Conservation (phyloP, 2,797 vertebrate species). For the Gallinago stenura region DNA sequence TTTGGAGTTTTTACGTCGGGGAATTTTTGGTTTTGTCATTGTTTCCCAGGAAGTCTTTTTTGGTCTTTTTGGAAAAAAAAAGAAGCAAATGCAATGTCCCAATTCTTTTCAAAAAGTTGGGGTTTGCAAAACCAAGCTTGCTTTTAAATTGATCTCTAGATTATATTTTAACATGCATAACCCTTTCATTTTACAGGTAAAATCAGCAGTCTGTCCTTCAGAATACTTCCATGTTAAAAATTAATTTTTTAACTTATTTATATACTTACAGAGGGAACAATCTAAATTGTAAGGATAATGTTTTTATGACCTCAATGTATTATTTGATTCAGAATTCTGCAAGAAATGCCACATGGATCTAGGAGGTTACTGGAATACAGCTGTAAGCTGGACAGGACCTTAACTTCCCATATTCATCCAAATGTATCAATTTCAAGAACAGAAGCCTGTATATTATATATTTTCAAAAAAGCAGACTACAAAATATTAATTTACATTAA, state of each 20-base stretch:
- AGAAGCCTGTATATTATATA: background rate
- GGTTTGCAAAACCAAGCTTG: background rate
- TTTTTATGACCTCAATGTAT: background rate
- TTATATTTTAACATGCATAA: background rate
- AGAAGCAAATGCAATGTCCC: accelerated
- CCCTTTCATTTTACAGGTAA: background rate
- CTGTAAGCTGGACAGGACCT: background rate
- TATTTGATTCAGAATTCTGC: background rate
- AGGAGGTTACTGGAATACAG: background rate
- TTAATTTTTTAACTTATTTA: background rate
- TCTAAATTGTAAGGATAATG: background rate
- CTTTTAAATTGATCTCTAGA: background rate
- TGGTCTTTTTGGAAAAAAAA: accelerated
- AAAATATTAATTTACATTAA: background rate
- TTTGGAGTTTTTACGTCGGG: background rate
- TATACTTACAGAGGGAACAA: background rate
- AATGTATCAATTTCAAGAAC: background rate
- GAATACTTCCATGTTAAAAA: background rate
- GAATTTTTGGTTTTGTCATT: background rate
- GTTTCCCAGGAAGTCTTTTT: background rate
- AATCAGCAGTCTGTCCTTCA: background rate
- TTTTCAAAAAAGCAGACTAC: background rate
- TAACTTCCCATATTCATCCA: background rate
- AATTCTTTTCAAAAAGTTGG: background rate
- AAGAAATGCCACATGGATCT: background rate